phyloP scores from a whole-genome alignment of 2,888 invertebrate species.

The Melanophora roralis region DNA sequence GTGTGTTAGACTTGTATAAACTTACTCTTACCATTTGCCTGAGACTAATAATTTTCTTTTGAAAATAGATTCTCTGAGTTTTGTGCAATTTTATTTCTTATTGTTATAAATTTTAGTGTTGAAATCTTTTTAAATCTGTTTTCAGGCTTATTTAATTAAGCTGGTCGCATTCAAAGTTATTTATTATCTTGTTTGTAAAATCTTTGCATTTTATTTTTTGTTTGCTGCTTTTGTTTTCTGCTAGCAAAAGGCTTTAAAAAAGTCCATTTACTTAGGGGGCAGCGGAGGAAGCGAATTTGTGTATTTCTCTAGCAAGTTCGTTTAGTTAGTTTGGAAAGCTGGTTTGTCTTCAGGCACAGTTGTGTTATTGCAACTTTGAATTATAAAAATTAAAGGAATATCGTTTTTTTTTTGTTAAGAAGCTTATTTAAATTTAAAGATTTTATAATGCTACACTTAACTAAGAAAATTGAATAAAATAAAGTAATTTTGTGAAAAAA shows the following conservation, averaged over 20 bases:
- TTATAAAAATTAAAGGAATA: slow-evolving; percentile 42
- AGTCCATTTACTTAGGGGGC: neutral
- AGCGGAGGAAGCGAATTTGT: no score
- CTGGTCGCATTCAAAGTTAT: slow-evolving; percentile 62
- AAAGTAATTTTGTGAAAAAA: neutral
- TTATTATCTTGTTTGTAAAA: slow-evolving; percentile 60
- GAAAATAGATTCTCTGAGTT: neutral
- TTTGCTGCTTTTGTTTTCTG: neutral
- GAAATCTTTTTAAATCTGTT: slow-evolving; percentile 64
- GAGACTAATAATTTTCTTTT: neutral
- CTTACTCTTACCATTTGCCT: slow-evolving; percentile 6
- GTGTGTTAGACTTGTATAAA: slow-evolving; percentile 17
- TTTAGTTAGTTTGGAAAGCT: slow-evolving; percentile 12
- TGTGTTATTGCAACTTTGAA: slow-evolving; percentile 21
- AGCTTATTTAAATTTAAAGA: slow-evolving; percentile 52
- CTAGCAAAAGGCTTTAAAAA: slow-evolving; percentile 32
- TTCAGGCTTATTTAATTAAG: slow-evolving; percentile 63
- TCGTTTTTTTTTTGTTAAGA: slow-evolving; percentile 53
- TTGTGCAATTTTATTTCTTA: slow-evolving; percentile 13
- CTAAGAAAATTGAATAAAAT: no score
- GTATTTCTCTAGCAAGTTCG: neutral
- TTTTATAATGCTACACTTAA: slow-evolving; percentile 2
- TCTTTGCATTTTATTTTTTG: slow-evolving; percentile 40
- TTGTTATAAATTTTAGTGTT: slow-evolving; percentile 46
- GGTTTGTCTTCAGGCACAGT: slow-evolving; percentile 35